Evolutionary conservation across 2,113 vertebrate genomes (phyloP).

Genomic region (Rhagologus leucostigma): DNA sequence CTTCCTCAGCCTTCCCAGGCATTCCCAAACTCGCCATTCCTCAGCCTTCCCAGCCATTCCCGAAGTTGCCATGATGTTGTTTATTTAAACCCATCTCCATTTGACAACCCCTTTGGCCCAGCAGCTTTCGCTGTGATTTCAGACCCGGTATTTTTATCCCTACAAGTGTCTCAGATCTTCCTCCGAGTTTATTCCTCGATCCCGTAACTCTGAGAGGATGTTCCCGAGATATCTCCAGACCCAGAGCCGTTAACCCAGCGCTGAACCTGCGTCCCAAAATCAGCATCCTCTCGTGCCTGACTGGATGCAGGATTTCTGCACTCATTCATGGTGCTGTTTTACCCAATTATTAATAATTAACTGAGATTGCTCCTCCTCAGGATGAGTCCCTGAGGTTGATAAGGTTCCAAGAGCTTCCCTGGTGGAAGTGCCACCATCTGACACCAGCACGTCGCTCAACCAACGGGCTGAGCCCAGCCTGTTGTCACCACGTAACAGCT

Average conservation of each 20-base stretch:
- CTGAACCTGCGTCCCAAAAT: background rate
- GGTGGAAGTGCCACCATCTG: background rate
- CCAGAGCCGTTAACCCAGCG: background rate
- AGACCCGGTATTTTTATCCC: background rate
- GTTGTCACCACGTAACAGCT: accelerated
- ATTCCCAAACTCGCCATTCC: background rate
- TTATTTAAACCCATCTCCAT: background rate
- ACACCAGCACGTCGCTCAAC: background rate
- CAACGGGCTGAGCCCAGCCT: background rate
- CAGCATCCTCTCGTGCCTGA: accelerated
- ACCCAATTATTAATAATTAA: background rate
- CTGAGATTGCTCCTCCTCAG: background rate
- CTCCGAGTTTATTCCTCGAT: background rate
- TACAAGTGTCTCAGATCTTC: background rate
- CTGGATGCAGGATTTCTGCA: background rate
- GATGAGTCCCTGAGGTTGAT: background rate
- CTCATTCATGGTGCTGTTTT: background rate
- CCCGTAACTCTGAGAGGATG: background rate
- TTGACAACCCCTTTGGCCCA: background rate
- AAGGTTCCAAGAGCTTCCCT: background rate
- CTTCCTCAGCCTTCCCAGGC: background rate
- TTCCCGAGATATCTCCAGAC: background rate
- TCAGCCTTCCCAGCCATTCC: background rate
- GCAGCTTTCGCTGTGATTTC: background rate
- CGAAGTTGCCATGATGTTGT: background rate